Base-by-base conservation (phyloP, 64 coral and sea anemone species). In the Actinia equina region DNA sequence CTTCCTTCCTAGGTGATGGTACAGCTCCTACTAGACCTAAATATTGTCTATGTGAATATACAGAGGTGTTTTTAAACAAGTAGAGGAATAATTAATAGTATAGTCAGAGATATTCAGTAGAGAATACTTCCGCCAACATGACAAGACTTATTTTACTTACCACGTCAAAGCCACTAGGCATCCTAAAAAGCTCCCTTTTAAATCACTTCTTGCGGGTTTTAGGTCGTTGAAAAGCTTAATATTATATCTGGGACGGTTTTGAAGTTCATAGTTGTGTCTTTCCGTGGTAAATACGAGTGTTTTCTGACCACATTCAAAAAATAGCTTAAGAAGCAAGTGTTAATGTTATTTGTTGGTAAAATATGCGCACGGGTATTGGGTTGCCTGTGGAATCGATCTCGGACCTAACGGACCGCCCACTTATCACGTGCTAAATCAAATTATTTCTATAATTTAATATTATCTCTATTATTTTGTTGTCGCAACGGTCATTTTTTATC, bases 141-240 rank as follows among this genome's bases (percentile, higher is more conserved):
- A 81, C 42, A 49, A 20, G 42, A 2, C 49, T 23, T 51, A 26
- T 5, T 49, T 14, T 49, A 81, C 78, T 81, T 49, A 81, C 78
- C 78, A 81, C 78, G 44, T 81, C 78, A 81, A 81, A 81, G 6
- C 43, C 42, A 52, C 49, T 81, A 5, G 78, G 78, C 78, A 81
- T 81, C 27, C 9, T 81, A 44, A 25, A 81, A 81, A 52, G 17
- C 17, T 15, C 43, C 49, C 23, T 44, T 43, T 18, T 6, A 81
- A 52, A 51, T 79, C 77, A 14, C 22, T 41, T 79, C 12, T 79
- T 52, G 17, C 9, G 9, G 17, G 78, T 49, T 51, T 81, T 44
- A 81, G 43, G 43, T 81, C 49, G 9, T 52, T 7, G 18, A 81
- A 49, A 0, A 52, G 49, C 27, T 44, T 51, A 81, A 20, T 14